A percentile compares a stretch with the other conserved stretches of the same genome.
Conservation (phyloP, 2,113 vertebrate species). For the Nyctibius bracteatus region DNA sequence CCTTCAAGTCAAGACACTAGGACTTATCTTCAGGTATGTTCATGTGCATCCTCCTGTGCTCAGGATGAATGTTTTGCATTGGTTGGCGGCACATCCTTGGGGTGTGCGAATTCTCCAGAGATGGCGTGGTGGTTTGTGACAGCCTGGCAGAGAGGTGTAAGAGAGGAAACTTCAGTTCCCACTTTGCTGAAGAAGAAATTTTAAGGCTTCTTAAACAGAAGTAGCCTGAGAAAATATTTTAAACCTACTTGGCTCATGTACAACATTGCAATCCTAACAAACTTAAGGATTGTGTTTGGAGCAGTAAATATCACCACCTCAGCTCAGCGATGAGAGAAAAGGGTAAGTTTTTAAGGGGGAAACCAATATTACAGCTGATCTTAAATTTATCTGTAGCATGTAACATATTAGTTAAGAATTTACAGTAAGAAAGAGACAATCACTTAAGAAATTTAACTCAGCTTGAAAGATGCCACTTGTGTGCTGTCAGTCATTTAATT, state of each 20-base stretch:
- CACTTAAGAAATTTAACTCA: background rate
- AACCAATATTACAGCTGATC: background rate
- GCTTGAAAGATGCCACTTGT: background rate
- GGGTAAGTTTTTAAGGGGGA: background rate
- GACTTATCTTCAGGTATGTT: background rate
- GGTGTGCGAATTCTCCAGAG: background rate
- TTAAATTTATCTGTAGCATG: background rate
- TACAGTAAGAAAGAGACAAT: background rate
- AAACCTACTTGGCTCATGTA: background rate
- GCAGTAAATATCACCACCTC: background rate
- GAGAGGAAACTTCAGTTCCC: background rate
- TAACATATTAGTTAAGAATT: background rate
- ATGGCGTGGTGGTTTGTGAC: background rate
- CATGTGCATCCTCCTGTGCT: background rate
- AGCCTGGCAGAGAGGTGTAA: background rate
- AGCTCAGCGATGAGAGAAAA: background rate
- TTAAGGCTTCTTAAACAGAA: background rate
- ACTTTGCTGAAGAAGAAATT: background rate
- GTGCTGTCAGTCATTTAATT: background rate
- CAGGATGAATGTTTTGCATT: fast-evolving
- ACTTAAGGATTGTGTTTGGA: background rate
- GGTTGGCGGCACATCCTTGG: background rate
- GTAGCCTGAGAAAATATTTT: background rate
- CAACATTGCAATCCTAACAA: background rate
- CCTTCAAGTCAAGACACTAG: background rate